Conservation (phyloP, 2,797 vertebrate species). For the Chrysocyon brachyurus region DNA sequence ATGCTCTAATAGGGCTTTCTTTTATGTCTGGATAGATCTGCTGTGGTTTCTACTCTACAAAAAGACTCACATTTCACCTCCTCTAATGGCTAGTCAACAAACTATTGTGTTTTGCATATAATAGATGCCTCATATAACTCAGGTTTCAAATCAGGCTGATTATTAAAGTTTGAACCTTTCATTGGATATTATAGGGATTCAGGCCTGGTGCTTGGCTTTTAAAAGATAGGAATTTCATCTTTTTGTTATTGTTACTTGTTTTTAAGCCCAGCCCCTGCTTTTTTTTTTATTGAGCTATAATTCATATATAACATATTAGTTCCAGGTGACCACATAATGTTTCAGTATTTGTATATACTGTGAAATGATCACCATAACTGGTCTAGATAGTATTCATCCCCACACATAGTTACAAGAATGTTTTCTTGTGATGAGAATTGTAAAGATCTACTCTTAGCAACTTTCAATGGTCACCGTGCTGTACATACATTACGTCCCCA, state of each 20-base stretch:
- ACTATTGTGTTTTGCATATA: neutral
- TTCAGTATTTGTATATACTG: neutral
- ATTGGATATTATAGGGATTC: neutral
- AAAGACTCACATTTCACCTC: neutral
- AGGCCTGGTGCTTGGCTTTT: neutral
- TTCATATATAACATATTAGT: neutral
- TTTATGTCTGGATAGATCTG: neutral
- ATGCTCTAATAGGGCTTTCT: neutral
- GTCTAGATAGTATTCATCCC: neutral
- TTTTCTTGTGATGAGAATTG: neutral
- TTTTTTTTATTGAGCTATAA: neutral
- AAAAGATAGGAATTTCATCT: neutral
- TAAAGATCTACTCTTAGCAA: neutral
- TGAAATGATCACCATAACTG: neutral
- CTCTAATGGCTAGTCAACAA: neutral
- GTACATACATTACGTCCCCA: neutral
- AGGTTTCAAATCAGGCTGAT: neutral
- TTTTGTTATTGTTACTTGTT: neutral
- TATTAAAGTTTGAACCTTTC: slow-evolving; percentile 16
- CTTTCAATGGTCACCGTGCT: neutral
- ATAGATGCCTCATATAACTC: neutral
- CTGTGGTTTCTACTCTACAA: neutral
- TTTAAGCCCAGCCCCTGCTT: neutral
- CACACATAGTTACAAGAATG: neutral
- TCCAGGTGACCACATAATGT: neutral